Conservation (phyloP, 2,888 invertebrate genomes). For the Spodoptera picta region DNA sequence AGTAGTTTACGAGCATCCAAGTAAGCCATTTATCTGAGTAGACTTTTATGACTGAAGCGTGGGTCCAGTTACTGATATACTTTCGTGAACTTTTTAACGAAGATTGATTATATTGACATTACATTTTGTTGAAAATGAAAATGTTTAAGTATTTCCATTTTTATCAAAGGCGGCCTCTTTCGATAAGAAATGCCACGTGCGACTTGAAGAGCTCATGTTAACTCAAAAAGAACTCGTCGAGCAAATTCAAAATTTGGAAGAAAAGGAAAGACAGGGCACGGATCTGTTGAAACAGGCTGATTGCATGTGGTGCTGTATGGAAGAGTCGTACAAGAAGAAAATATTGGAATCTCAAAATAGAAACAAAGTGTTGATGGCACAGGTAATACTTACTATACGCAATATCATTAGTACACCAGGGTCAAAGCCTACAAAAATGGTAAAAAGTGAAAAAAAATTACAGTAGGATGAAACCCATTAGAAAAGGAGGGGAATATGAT, state of each 20-base stretch:
- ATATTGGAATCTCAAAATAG: constrained; percentile 70
- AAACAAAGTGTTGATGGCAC: constrained; percentile 67
- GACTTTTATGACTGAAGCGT: constrained; percentile 32
- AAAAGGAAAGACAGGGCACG: constrained; percentile 88
- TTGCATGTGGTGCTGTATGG: constrained; percentile 87
- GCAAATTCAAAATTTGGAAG: constrained; percentile 89
- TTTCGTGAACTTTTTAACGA: background rate
- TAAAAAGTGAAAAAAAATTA: no score
- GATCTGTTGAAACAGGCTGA: constrained; percentile 88
- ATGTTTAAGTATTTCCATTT: background rate
- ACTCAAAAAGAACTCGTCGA: constrained; percentile 85
- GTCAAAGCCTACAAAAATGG: no score
- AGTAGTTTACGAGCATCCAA: constrained; percentile 30
- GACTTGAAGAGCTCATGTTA: constrained; percentile 84
- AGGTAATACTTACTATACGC: constrained; percentile 59
- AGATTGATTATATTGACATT: background rate
- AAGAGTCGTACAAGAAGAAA: constrained; percentile 80
- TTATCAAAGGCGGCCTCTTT: constrained; percentile 72
- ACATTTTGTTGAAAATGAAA: background rate
- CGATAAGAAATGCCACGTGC: constrained; percentile 73
- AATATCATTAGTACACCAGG: no score
- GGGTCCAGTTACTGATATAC: constrained; percentile 5
- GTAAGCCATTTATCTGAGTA: constrained; percentile 20
- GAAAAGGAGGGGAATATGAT: no score
- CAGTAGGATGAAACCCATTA: no score